Evolutionary conservation across 2,888 invertebrate species (phyloP).

Genomic region (Eumacrocentrus americanus): DNA sequence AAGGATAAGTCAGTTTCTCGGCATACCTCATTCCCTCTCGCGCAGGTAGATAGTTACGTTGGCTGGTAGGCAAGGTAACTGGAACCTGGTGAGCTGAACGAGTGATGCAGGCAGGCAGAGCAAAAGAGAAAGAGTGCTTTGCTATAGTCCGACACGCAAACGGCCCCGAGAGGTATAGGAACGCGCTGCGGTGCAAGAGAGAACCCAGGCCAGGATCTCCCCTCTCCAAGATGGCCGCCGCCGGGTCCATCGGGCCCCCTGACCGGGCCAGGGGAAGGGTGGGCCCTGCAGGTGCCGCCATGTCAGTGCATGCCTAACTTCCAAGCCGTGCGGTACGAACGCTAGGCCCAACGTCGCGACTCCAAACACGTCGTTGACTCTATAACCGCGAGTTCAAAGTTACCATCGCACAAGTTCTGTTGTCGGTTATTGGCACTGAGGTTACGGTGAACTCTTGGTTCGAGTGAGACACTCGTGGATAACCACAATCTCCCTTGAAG

Average conservation of each 20-base stretch:
- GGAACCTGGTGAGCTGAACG: not conserved
- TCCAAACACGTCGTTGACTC: not conserved
- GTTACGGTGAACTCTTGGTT: not conserved
- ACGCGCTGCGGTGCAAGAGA: not conserved
- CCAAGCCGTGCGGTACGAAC: slow-evolving; percentile 57
- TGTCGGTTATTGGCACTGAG: not conserved
- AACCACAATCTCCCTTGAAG: not conserved
- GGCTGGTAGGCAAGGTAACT: slow-evolving; percentile 1
- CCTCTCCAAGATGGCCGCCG: slow-evolving; percentile 60
- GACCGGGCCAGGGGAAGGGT: slow-evolving; percentile 50
- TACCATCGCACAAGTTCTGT: no score
- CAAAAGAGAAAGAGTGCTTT: not conserved
- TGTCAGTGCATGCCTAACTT: slow-evolving; percentile 61
- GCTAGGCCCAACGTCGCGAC: slow-evolving; percentile 26
- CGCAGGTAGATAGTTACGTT: slow-evolving; percentile 3
- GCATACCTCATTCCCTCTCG: no score
- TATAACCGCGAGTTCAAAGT: not conserved
- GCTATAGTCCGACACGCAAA: not conserved
- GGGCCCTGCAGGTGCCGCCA: slow-evolving; percentile 61
- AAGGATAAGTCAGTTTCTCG: not conserved
- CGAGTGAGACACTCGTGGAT: not conserved
- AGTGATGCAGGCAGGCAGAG: not conserved
- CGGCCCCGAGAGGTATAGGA: not conserved
- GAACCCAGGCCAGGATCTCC: slow-evolving; percentile 11
- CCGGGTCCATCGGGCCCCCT: slow-evolving; percentile 49